Base-by-base conservation (phyloP, 2,797 vertebrate genomes). In the Lithobates sylvaticus region DNA sequence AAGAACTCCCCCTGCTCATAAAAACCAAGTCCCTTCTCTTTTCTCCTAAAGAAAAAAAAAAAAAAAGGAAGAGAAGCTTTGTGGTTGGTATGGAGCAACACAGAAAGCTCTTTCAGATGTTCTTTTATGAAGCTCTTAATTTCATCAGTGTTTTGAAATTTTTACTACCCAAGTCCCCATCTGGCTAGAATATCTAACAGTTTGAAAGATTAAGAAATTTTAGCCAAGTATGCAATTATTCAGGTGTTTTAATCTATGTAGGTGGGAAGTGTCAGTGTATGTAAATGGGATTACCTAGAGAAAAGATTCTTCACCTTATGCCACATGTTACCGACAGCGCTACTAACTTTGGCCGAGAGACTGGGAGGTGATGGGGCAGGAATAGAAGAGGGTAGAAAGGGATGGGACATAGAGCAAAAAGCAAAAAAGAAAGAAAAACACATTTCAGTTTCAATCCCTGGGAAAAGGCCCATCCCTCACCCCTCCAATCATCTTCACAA, bases 331-430 rank as follows among this genome's bases (percentile, higher is more conserved):
- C 96, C 95, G 93, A 98, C 95, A 94, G 96, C 96, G 95, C 95
- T 95, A 96, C 96, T 97, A 97, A 98, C 94, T 97, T 97, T 97
- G 96, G 97, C 96, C 94, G 95, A 97, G 95, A 97, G 96, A 96
- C 97, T 98, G 94, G 93, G 93, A 92, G 94, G 90, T 88, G 88
- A 93, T 70, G 42, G 76, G 85, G 58, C 32, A 83, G 93, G 87
- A 88, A 81, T 92, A 91, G 85, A 83, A 93, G 90, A 92, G 85
- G 81, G 81, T 16, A 83, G 76, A 78, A 78, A 91, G 23, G 87
- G 81, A 85, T 68, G 88, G 90, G 89, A 89, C 86, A 96, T 90
- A 92, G 89, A 91, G 93, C 94, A 91, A 65, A 70, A 95, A 95
- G 93, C 94, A 91, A 65, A 70, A 95, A 95, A 95, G 92, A 92